These are phyloP conservation scores for Bugulina stolonifera DNA, from an alignment of 2,888 invertebrate species.

Conservation along the genomic window DNA sequence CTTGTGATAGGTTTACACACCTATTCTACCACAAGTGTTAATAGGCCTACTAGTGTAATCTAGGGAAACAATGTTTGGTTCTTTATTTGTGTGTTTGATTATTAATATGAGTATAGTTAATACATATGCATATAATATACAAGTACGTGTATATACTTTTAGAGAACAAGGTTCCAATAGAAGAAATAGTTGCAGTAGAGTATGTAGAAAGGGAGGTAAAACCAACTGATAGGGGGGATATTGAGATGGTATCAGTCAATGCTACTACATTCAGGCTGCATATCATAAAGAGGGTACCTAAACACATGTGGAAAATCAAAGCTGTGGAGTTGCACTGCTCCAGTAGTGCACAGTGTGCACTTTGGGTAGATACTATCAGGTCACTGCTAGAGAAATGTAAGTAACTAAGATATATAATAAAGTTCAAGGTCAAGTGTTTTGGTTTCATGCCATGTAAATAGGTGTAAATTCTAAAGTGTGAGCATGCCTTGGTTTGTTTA, in stretches of 20 bases:
- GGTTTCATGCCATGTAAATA: no score
- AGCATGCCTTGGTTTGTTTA: no score
- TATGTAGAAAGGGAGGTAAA: neutral
- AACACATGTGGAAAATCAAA: constrained; percentile 43
- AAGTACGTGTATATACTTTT: no score
- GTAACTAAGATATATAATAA: neutral
- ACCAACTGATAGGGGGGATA: constrained; percentile 19
- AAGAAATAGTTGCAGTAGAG: constrained; percentile 7
- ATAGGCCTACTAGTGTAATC: no score
- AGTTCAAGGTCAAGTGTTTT: no score
- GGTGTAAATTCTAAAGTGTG: no score
- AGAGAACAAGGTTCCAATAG: constrained; percentile 11
- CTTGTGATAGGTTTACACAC: no score
- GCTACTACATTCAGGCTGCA: constrained; percentile 39
- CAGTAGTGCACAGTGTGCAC: constrained; percentile 21
- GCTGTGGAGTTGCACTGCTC: constrained; percentile 37
- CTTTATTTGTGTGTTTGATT: no score
- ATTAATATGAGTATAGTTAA: no score
- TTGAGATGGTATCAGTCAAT: constrained; percentile 38
- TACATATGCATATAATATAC: no score
- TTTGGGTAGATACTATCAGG: constrained; percentile 43
- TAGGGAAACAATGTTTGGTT: no score
- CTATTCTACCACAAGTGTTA: no score
- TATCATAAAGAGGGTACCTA: constrained; percentile 36
- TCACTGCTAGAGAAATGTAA: constrained; percentile 38